Base-by-base conservation (phyloP, 2,797 vertebrate genomes). In the Dryobates pubescens region DNA sequence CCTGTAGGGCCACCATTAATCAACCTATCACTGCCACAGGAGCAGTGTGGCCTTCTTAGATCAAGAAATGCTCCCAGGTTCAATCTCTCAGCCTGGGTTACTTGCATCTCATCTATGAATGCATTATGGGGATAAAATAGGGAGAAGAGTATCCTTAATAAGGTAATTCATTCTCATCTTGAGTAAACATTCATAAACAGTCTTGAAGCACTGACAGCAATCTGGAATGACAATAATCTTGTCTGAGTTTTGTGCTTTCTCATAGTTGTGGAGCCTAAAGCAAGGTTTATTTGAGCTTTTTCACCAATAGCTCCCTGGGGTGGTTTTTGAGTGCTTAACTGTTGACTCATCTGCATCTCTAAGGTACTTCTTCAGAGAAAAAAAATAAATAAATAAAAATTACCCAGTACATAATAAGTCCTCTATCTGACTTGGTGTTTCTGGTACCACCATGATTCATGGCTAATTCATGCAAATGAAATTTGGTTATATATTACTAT, bases 401-500 rank as follows among this genome's bases (percentile, higher is more conserved):
- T 41, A 41, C 41, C 41, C 41, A 41, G 65, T 84, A 86, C 38
- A 76, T 73, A 94, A 72, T 30, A 62, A 49, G 67, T 74, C 43
- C 41, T 65, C 38, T 77, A 38, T 82, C 71, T 94, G 88, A 92
- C 95, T 89, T 79, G 94, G 53, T 63, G 41, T 67, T 85, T 92
- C 87, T 81, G 61, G 67, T 96, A 90, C 84, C 5, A 10, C 63
- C 78, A 61, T 95, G 92, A 96, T 94, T 96, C 82, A 94, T 86
- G 76, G 77, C 36, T 89, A 95, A 75, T 92, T 76, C 71, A 89
- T 89, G 68, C 74, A 82, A 96, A 94, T 58, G 47, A 90, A 89
- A 90, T 94, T 67, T 57, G 62, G 56, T 93, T 97, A 92, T 93
- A 84, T 90, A 69, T 90, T 94, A 53, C 61, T 91, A 77, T 96